Evolutionary conservation across 2,888 invertebrate genomes (phyloP), one percentile per base, ranked within the genome.

Genomic region (Pseudococcus jackbeardsleyi): DNA sequence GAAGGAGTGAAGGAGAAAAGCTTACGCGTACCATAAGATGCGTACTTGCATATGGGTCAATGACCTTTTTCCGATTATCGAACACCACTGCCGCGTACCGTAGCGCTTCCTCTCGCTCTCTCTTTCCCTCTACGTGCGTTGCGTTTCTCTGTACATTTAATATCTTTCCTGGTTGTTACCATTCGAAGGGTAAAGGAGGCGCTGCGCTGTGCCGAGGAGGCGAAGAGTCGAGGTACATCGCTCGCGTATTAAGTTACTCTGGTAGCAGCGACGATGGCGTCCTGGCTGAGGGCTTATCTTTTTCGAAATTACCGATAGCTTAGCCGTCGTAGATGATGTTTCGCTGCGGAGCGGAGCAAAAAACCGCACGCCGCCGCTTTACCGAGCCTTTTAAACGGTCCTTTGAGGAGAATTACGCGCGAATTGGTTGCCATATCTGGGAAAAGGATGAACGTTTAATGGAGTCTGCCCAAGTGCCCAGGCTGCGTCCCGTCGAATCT

Each of bases 21-120:
- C 26, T 72, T 72, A 72, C 68, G 68, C 68, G 68, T 72, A 72
- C 68, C 59, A 19, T 19, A 72, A 72, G 68, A 72, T 72, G 68
- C 68, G 68, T 72, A 26, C 68, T 72, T 72, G 68, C 68, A 72
- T 72, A 72, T 72, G 68, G 68, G 68, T 72, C 68, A 72, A 72
- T 72, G 68, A 72, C 68, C 68, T 72, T 72, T 72, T 72, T 12
- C 68, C 68, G 68, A 72, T 72, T 72, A 72, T 72, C 68, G 68
- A 72, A 72, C 68, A 33, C 68, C 68, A 33, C 68, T 22, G 33
- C 33, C 33, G 33, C 68, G 68, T 59, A 72, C 68, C 11, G 68
- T 72, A 72, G 68, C 33, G 68, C 68, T 72, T 72, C 68, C 33
- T 64, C 33, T 33, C 19, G n/a, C 59, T 59, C 19, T 59, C 59